phyloP scores from a whole-genome alignment of 2,113 vertebrate species.

The Ancistrus triradiatus region DNA sequence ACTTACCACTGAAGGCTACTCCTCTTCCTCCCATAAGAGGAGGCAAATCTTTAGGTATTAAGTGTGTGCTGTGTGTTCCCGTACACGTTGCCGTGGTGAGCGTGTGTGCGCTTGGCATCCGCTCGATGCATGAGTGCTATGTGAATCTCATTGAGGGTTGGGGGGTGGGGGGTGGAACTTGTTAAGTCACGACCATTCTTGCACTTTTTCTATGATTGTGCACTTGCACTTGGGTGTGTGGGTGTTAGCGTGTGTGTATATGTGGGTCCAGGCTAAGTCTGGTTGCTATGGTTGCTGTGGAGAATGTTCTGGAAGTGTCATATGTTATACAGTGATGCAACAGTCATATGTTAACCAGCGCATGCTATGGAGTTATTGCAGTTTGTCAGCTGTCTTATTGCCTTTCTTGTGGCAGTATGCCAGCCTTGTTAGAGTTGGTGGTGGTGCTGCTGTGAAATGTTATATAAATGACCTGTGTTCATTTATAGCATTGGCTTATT shows the following conservation, averaged over 20 bases:
- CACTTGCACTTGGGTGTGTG: conserved; percentile 27
- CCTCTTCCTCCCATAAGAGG: conserved; percentile 88
- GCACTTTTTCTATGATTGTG: conserved; percentile 28
- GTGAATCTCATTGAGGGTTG: conserved; percentile 59
- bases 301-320: conserved; percentile 33
- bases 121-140: conserved; percentile 83
- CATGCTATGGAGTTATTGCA: conserved; percentile 26
- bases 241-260: background rate
- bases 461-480: background rate
- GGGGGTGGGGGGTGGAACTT: conserved; percentile 9
- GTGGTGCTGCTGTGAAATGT: background rate
- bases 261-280: conserved; percentile 10
- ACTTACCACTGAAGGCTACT: conserved; percentile 90
- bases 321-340: conserved; percentile 21
- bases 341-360: conserved; percentile 21
- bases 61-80: conserved; percentile 73
- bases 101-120: conserved; percentile 65
- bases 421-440: background rate
- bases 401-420: background rate
- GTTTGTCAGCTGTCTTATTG: conserved; percentile 19
- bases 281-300: conserved; percentile 40
- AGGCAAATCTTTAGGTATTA: conserved; percentile 93
- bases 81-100: conserved; percentile 68
- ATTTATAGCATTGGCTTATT: background rate
- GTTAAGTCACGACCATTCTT: conserved; percentile 16